Conservation (phyloP, 2,888 invertebrate species). For the Anoncus sp. region DNA sequence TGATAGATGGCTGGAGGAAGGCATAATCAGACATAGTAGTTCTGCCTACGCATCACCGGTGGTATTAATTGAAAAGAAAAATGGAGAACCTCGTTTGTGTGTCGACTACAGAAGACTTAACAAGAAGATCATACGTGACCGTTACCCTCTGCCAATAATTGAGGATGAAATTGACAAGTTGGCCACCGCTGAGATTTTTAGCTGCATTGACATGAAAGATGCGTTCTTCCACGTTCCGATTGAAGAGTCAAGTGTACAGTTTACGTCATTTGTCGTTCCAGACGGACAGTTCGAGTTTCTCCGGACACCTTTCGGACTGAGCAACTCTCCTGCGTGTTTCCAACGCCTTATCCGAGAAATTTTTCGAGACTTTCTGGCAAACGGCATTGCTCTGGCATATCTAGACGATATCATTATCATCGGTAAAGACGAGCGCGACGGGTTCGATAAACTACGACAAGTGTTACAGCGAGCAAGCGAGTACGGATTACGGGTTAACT, state of each 20-base stretch:
- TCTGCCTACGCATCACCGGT: conserved; percentile 76
- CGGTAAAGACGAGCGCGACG: conserved; percentile 33
- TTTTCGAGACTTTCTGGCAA: conserved; percentile 43
- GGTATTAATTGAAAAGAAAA: conserved; percentile 72
- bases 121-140: conserved; percentile 71
- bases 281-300: conserved; percentile 63
- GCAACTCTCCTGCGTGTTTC: conserved; percentile 36
- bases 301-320: conserved; percentile 40
- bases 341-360: conserved; percentile 64
- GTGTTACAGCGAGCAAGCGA: conserved; percentile 51
- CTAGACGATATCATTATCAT: conserved; percentile 61
- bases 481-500: conserved; percentile 59
- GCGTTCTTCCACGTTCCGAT: background rate
- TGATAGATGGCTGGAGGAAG: conserved; percentile 71
- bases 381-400: conserved; percentile 35
- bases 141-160: conserved; percentile 63
- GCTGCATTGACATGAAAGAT: background rate
- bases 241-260: conserved; percentile 60
- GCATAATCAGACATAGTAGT: conserved; percentile 71
- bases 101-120: conserved; percentile 80
- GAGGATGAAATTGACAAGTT: conserved; percentile 64
- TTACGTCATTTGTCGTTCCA: conserved; percentile 67
- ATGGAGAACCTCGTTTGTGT: conserved; percentile 71
- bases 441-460: conserved; percentile 12
- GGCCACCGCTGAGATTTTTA: background rate